Conservation (phyloP, 2,113 vertebrate species). For the Callopanchax toddi region DNA sequence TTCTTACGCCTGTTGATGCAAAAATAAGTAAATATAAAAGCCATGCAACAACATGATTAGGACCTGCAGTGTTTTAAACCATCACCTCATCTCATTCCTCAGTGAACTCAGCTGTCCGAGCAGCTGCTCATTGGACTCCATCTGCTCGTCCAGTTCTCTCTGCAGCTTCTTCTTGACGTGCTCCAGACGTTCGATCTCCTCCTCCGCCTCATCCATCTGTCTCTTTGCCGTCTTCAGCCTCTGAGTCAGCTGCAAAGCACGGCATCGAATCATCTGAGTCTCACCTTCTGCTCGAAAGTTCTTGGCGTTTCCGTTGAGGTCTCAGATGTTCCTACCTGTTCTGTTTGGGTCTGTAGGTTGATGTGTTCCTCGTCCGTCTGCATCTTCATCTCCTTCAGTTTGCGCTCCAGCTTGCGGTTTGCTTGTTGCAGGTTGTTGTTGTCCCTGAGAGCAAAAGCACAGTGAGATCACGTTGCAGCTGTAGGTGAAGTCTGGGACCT, state of each 20-base stretch:
- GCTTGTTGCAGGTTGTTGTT: slow-evolving; percentile 87
- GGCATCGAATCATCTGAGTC: slow-evolving; percentile 5
- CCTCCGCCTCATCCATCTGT: slow-evolving; percentile 95
- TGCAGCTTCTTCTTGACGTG: slow-evolving; percentile 92
- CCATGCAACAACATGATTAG: background rate
- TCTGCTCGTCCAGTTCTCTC: slow-evolving; percentile 93
- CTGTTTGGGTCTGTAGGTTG: slow-evolving; percentile 89
- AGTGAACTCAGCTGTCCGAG: slow-evolving; percentile 85
- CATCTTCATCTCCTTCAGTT: slow-evolving; percentile 93
- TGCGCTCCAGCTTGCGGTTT: slow-evolving; percentile 93
- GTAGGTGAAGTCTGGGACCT: slow-evolving; percentile 2
- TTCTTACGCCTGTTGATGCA: slow-evolving; percentile 65
- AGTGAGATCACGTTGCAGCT: slow-evolving; percentile 22
- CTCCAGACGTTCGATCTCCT: slow-evolving; percentile 94
- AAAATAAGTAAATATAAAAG: background rate
- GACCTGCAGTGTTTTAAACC: background rate
- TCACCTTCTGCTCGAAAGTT: background rate
- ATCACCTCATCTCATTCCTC: slow-evolving; percentile 87
- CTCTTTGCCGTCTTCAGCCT: slow-evolving; percentile 93
- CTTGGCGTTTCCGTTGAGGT: background rate
- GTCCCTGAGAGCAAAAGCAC: slow-evolving; percentile 80
- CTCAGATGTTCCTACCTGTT: slow-evolving; percentile 80
- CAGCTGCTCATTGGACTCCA: slow-evolving; percentile 90
- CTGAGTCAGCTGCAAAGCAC: slow-evolving; percentile 85
- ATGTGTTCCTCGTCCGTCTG: slow-evolving; percentile 91